Conservation (phyloP, 2,113 vertebrate genomes). For the Seriola dumerili region DNA sequence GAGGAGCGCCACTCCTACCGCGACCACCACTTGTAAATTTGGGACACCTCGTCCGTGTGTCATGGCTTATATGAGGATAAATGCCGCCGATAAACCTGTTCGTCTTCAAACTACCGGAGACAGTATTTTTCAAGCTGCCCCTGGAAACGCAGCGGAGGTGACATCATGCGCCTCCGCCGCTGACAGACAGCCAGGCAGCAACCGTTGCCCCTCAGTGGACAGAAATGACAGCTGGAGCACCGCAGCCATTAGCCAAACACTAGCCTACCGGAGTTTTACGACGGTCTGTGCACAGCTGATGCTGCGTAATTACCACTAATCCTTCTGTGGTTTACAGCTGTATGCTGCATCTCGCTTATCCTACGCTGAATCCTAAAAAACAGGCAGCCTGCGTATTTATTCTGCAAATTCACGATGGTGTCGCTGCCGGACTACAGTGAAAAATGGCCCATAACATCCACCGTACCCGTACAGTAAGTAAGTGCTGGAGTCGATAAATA, state of each 20-base stretch:
- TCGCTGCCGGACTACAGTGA: conserved; percentile 40
- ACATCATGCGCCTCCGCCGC: conserved; percentile 66
- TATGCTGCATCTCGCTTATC: neutral
- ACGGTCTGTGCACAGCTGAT: neutral
- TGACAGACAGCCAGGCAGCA: conserved; percentile 49
- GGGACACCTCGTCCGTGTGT: neutral
- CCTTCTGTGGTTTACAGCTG: conserved; percentile 52
- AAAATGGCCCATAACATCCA: conserved; percentile 20
- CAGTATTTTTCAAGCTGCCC: neutral
- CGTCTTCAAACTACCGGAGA: conserved; percentile 13
- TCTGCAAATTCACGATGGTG: conserved; percentile 48
- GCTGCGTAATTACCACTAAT: conserved; percentile 40
- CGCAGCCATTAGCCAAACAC: conserved; percentile 52
- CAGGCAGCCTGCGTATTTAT: conserved; percentile 9
- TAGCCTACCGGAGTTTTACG: neutral
- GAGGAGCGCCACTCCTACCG: neutral
- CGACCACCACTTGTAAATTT: neutral
- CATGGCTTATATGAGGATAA: neutral
- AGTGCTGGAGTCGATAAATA: conserved; percentile 20
- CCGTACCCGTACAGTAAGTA: conserved; percentile 50
- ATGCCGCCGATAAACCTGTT: neutral
- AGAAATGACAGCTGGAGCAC: conserved; percentile 17
- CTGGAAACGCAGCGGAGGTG: conserved; percentile 71
- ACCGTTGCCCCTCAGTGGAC: conserved; percentile 22
- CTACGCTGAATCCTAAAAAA: neutral